Evolutionary conservation across 2,797 vertebrate species (phyloP), one percentile per base, ranked within the genome.

Genomic region (Ctenopoma kingsleyae): DNA sequence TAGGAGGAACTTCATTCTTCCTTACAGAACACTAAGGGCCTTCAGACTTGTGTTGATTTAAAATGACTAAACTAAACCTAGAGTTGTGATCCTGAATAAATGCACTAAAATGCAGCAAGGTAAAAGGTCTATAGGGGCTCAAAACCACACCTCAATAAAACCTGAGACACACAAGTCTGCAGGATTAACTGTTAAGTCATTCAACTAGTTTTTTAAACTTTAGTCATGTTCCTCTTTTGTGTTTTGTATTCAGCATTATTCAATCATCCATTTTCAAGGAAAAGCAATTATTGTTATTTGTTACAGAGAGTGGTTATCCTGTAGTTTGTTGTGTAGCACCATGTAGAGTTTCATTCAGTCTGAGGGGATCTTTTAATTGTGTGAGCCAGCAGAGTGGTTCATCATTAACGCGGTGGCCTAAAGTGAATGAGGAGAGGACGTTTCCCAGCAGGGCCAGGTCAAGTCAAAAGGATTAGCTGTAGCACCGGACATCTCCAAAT

Each of bases 401-500:
- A 54, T 82, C 71, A 77, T 87, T 84, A 85, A 80, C 67, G 67
- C 10, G 19, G 36, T 46, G 57, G 67, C 57, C 56, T 71, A 4
- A 66, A 67, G 56, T 65, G 23, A 74, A 80, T 74, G 58, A 83
- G 74, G 63, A 85, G 86, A 85, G 72, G 82, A 88, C 59, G 57
- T 87, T 85, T 90, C 80, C 81, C 80, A 85, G 69, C 82, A 77
- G 85, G 88, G 81, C 79, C 85, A 75, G 85, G 79, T 83, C 78
- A 76, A 91, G 91, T 91, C 91, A 91, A 86, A 89, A 61, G 83
- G 90, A 93, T 94, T 93, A 92, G 71, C 78, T 17, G 52, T 51
- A 59, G 69, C 63, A 90, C 88, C 86, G 87, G 91, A 92, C 91
- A 89, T 94, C 92, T 89, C 85, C 74, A 85, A 87, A 93, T 90